Base-by-base conservation (phyloP, 92 coral and sea anemone genomes). In the Paramuricea clavata region DNA sequence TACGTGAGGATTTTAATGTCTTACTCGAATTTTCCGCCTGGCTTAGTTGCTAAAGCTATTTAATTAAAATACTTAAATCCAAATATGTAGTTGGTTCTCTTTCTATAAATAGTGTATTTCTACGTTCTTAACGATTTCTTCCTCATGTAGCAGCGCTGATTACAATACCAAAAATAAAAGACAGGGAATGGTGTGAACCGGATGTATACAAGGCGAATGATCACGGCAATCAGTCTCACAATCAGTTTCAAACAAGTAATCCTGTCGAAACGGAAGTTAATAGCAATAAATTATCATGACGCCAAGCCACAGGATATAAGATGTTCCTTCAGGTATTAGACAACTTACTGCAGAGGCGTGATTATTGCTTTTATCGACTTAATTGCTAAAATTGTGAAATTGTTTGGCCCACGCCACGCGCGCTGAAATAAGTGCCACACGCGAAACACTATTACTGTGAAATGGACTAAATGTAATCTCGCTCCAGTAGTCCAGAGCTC, bases 291-390 rank as follows among this genome's bases (percentile, higher is more conserved):
- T 60, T 60, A 60, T 3, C 68, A 31, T 60, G 68, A 60, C 72
- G 41, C n/a, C 0, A 19, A 11, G 6, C 41, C 27, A 65, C 11
- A 1, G 2, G 35, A 5, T 12, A 65, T 65, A 65, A 54, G 26
- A 10, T 19, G 17, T 54, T 54, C 27, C 3, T 36, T 2, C 42
- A 36, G 4, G 61, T 13, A 52, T n/a, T 22, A 60, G 68, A 60
- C 68, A 60, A n/a, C n/a, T n/a, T n/a, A 28, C 32, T 26, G 68
- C 68, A 60, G 68, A 60, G 68, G 68, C 68, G 68, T 60, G 0
- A 26, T 26, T 60, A 60, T 60, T 60, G 15, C 68, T 60, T 21
- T 60, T 21, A 60, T 52, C 61, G 23, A 52, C 61, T 52, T 60
- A n/a, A 60, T 13, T 22, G 68, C 2, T 28, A 60, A 60, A 22